These are phyloP conservation scores for Azemiops feae DNA, from an alignment of 2,113 vertebrate species.

Conservation along the genomic window DNA sequence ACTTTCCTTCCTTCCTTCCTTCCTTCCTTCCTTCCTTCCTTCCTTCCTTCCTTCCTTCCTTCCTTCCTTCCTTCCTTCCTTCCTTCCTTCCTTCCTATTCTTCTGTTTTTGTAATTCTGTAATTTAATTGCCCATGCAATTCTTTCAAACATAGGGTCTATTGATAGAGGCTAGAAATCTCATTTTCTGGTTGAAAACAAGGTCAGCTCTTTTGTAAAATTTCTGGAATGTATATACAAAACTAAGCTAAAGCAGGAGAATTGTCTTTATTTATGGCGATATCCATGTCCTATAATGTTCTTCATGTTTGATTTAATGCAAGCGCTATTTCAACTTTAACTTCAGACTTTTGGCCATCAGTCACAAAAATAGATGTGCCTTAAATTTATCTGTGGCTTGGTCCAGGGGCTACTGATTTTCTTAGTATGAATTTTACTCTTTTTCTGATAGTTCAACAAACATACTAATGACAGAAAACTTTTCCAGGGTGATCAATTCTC, in stretches of 20 bases:
- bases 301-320: slow-evolving; percentile 65
- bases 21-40: too few species aligned
- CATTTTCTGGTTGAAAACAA: slow-evolving; percentile 41
- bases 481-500: neutral
- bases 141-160: slow-evolving; percentile 3
- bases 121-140: neutral
- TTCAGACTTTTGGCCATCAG: slow-evolving; percentile 57
- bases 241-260: slow-evolving; percentile 40
- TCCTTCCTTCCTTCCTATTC: neutral
- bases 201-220: slow-evolving; percentile 45
- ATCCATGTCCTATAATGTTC: slow-evolving; percentile 49
- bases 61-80: neutral
- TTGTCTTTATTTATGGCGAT: slow-evolving; percentile 51
- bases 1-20: too few species aligned
- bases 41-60: neutral
- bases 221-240: slow-evolving; percentile 55
- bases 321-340: slow-evolving; percentile 46
- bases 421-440: neutral
- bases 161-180: slow-evolving; percentile 29
- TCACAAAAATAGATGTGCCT: slow-evolving; percentile 51
- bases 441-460: neutral
- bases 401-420: slow-evolving; percentile 1
- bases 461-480: neutral
- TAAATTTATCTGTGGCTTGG: slow-evolving; percentile 38
- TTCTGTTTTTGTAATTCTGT: too few species aligned